Percentiles rank a stretch among this genome's conserved stretches.
phyloP scores from a whole-genome alignment of 2,888 invertebrate species.

The Lasioglossum zephyrum region DNA sequence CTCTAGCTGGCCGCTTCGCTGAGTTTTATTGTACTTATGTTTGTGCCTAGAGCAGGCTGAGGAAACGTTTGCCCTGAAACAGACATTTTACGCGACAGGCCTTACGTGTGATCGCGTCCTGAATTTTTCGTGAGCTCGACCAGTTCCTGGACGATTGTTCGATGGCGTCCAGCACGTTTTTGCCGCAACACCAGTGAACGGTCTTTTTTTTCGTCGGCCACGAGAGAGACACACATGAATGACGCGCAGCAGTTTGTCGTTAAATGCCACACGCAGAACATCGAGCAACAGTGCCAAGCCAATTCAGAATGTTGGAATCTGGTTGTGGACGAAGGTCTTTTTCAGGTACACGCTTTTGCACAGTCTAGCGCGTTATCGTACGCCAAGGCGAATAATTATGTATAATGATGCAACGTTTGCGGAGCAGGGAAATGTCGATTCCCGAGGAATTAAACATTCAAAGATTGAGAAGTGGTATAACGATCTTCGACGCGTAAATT shows the following conservation, averaged over 20 bases:
- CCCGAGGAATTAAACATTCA: constrained; percentile 5
- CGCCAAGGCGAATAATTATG: constrained; percentile 40
- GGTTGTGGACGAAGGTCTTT: constrained; percentile 79
- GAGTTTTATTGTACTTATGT: background rate
- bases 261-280: constrained; percentile 72
- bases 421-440: constrained; percentile 28
- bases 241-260: constrained; percentile 78
- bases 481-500: constrained; percentile 22
- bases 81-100: background rate
- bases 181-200: constrained; percentile 7
- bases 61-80: too few relatives aligned
- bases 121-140: background rate
- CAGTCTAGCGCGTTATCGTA: constrained; percentile 1
- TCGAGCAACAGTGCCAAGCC: constrained; percentile 66
- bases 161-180: background rate
- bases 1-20: background rate
- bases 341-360: constrained; percentile 74
- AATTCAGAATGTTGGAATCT: constrained; percentile 82
- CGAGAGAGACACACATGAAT: constrained; percentile 77
- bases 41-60: background rate
- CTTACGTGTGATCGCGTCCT: background rate
- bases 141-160: background rate
- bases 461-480: constrained; percentile 27
- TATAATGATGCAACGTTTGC: constrained; percentile 3
- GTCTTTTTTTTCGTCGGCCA: constrained; percentile 19